Evolutionary conservation across 2,113 vertebrate species (phyloP).

Genomic region (Syngnathus typhle): DNA sequence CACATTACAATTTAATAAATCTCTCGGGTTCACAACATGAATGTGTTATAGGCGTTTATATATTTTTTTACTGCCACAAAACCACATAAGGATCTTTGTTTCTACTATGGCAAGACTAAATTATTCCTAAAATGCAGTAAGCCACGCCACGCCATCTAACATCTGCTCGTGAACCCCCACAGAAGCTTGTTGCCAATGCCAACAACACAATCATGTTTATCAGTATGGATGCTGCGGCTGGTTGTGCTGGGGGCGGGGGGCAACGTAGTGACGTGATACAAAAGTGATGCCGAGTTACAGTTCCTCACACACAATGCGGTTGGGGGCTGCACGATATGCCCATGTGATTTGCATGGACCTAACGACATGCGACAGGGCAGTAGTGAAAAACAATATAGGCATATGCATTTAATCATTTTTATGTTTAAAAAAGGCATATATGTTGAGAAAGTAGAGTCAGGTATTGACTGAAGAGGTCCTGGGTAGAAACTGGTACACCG

Average conservation of each 20-base stretch:
- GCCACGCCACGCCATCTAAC: constrained; percentile 74
- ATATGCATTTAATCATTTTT: too few species aligned
- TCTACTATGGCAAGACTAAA: constrained; percentile 36
- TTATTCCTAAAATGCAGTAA: constrained; percentile 49
- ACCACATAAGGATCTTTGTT: constrained; percentile 7
- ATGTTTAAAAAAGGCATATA: too few species aligned
- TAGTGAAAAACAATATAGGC: neutral
- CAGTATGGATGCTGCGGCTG: constrained; percentile 31
- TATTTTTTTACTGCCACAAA: neutral
- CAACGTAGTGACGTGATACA: constrained; percentile 5
- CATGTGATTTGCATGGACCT: neutral
- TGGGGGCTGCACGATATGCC: neutral
- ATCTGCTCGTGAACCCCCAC: constrained; percentile 49
- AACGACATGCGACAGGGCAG: neutral
- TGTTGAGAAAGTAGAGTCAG: too few species aligned
- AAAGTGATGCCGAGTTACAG: neutral
- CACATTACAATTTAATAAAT: neutral
- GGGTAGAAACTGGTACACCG: too few species aligned
- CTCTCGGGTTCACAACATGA: neutral
- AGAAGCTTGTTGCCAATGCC: constrained; percentile 44
- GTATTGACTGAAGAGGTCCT: too few species aligned
- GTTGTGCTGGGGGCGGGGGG: constrained; percentile 1
- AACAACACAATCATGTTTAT: constrained; percentile 36
- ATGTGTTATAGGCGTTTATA: neutral
- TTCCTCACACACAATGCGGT: neutral